Evolutionary conservation across 2,888 invertebrate genomes (phyloP), one percentile per base, ranked within the genome.

Genomic region (Artemia sinica): DNA sequence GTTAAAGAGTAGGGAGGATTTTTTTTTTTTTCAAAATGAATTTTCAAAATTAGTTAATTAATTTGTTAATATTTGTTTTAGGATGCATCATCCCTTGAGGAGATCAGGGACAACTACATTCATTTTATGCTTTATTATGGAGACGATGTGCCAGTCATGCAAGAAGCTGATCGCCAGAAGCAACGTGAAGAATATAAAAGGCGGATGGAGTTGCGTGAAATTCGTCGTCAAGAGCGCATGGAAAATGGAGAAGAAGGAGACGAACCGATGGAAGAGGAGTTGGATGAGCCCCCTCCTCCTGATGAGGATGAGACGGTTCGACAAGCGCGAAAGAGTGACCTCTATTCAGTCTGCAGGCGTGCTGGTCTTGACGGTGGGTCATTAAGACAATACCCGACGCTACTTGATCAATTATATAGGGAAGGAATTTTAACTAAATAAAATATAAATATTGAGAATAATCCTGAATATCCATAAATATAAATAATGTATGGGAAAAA

Each of bases 61-160:
- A 28, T 28, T 28, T 28, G 28, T 28, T 28, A 28, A 28, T 28
- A 28, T 28, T 28, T 28, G 4, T 4, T 28, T 28, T 28, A 58
- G 58, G 83, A 80, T 68, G 87, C 89, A 0, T 88, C 91, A 76
- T 89, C 89, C 0, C 83, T 88, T 11, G 96, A 97, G 77, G 95
- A 96, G 77, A 78, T 97, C 0, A 87, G 89, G 71, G 98, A 98
- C 75, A 88, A 92, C 2, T 92, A 91, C 78, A 86, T 89, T 73
- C 93, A 96, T 76, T 97, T 97, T 77, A 83, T 91, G 72, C 80
- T 97, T 18, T 92, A 96, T 78, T 96, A 97, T 77, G 88, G 90
- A 0, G 84, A 85, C 68, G 89, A 91, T 68, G 81, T 91, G 72
- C 86, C 88, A 0, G 84, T 84, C 68, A 90, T 92, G 91, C 89